Evolutionary conservation across 2,888 invertebrate genomes (phyloP), one percentile per base, ranked within the genome.

Genomic region (Volucella bombylans): DNA sequence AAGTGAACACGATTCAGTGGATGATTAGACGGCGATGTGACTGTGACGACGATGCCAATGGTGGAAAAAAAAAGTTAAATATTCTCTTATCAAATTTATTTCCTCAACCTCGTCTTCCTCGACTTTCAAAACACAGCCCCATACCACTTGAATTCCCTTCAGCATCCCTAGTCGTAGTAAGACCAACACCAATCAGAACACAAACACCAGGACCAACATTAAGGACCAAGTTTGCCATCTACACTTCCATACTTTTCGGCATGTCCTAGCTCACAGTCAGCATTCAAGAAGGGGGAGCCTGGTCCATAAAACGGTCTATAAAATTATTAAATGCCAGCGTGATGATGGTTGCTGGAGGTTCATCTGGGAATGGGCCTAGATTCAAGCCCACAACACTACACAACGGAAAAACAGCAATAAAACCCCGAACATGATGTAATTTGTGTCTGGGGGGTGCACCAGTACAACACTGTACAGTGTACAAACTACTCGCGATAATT

Each of bases 351-450:
- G 31, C 31, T 6, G 31, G 6, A 31, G 4, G 31, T 31, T 31
- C 6, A 31, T 31, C 31, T 31, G 4, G 31, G 31, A 31, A 31
- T 62, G 67, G 50, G 59, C 69, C 55, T 1, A 18, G 65, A 11
- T 10, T 14, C 18, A 11, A 14, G 23, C n/a, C 41, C 67, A 11
- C n/a, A 31, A 31, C 31, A 31, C 31, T 31, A 15, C 79, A 50
- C 74, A 61, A 71, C 57, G 31, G 0, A 31, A 31, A 31, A 31
- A 64, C 80, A 72, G 72, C 81, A 81, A 85, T 85, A 85, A 72
- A 81, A 81, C 38, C 85, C 81, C 65, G 71, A 80, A 77, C 85
- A 81, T 81, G 85, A 85, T 85, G 85, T 85, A 85, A 85, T 81
- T 81, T 77, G 72, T 64, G 72, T 77, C 85, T 76, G 76, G 61